Evolutionary conservation across 2,797 vertebrate species (phyloP).

Genomic region (Muscicapa striata): DNA sequence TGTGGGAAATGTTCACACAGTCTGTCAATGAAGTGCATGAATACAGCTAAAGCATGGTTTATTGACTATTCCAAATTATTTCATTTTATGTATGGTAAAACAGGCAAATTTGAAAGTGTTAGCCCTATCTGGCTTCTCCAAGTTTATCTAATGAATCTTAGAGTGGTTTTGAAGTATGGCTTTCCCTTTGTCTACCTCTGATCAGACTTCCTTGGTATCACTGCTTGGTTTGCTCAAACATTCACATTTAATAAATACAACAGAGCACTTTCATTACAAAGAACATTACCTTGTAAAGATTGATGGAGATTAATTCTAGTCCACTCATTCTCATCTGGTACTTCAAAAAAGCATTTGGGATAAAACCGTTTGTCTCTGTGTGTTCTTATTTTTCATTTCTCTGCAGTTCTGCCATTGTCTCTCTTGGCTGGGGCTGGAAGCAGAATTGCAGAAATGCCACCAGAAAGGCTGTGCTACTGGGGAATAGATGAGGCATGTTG

Average conservation of each 20-base stretch:
- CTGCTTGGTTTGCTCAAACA: background rate
- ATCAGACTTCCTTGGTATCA: background rate
- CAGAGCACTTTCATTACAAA: background rate
- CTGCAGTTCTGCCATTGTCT: background rate
- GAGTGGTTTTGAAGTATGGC: background rate
- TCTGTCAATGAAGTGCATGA: slow-evolving; percentile 52
- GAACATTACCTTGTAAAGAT: background rate
- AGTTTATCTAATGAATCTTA: background rate
- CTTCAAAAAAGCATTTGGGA: background rate
- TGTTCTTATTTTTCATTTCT: slow-evolving; percentile 25
- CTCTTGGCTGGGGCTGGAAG: slow-evolving; percentile 6
- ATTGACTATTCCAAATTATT: slow-evolving; percentile 31
- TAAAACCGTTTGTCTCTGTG: background rate
- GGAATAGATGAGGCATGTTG: slow-evolving; percentile 59
- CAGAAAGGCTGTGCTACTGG: slow-evolving; percentile 42
- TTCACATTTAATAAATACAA: background rate
- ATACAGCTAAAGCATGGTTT: slow-evolving; percentile 26
- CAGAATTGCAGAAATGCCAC: slow-evolving; percentile 46
- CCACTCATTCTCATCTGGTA: background rate
- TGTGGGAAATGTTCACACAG: slow-evolving; percentile 49
- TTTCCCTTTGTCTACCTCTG: background rate
- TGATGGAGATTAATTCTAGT: background rate
- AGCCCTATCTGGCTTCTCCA: background rate
- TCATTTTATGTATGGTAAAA: background rate
- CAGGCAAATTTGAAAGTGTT: background rate